A percentile compares a stretch with the other conserved stretches of the same genome.
Evolutionary conservation across 2,113 vertebrate species (phyloP).

Genomic region (Anas platyrhynchos): DNA sequence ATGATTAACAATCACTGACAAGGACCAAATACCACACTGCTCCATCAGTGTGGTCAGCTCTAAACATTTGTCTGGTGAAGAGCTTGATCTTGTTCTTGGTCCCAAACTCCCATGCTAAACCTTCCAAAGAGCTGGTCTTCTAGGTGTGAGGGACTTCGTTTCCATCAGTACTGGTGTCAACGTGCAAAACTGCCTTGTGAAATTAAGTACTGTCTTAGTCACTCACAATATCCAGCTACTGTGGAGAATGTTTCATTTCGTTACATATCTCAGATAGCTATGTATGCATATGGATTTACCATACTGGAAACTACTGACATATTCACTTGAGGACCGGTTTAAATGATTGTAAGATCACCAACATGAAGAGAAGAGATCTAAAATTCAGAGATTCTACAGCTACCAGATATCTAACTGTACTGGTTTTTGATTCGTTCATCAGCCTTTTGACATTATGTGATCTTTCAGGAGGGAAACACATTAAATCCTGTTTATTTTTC

Average conservation of each 20-base stretch:
- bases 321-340: background rate
- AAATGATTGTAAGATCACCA: background rate
- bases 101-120: background rate
- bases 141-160: background rate
- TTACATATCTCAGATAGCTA: background rate
- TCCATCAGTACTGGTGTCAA: rapidly evolving
- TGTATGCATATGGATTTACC: background rate
- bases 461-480: background rate
- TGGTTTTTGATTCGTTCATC: background rate
- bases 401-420: background rate
- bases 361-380: background rate
- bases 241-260: background rate
- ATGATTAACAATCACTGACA: background rate
- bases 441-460: background rate
- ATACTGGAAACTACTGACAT: background rate
- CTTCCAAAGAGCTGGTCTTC: background rate
- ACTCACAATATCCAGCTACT: background rate
- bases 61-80: background rate
- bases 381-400: background rate
- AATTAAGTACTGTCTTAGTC: background rate
- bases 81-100: background rate
- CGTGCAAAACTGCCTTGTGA: background rate
- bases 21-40: background rate
- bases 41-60: background rate
- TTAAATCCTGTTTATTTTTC: background rate